Evolutionary conservation across 2,113 vertebrate genomes (phyloP).

Genomic region (Gallinago media): DNA sequence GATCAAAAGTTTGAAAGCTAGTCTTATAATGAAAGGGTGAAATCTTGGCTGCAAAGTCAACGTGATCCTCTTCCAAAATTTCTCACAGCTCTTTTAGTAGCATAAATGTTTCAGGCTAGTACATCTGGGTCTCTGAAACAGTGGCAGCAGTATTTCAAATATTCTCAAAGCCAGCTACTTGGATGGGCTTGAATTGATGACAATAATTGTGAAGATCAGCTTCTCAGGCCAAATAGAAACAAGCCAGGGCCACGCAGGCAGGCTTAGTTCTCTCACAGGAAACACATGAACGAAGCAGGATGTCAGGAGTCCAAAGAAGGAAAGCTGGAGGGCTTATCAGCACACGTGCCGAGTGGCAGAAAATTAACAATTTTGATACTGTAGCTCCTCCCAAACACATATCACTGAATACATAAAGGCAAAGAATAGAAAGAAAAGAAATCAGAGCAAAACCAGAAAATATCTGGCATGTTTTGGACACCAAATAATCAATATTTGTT

Average conservation of each 20-base stretch:
- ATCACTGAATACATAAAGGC: neutral
- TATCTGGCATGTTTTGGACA: neutral
- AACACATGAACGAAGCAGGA: neutral
- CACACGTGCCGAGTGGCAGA: neutral
- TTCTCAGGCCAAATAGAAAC: slow-evolving; percentile 34
- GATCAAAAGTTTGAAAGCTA: slow-evolving; percentile 40
- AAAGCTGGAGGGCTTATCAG: neutral
- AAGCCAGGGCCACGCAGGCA: neutral
- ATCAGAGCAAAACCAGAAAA: neutral
- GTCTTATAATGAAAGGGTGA: neutral
- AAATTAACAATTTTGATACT: slow-evolving; percentile 14
- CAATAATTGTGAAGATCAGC: slow-evolving; percentile 27
- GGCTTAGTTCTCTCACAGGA: slow-evolving; percentile 24
- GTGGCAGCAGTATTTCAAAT: slow-evolving; percentile 55
- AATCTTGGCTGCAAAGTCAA: slow-evolving; percentile 27
- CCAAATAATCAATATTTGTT: neutral
- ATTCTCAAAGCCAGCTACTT: slow-evolving; percentile 52
- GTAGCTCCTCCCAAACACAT: neutral
- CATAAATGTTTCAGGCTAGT: slow-evolving; percentile 34
- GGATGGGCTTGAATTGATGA: slow-evolving; percentile 45
- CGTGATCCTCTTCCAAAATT: slow-evolving; percentile 7
- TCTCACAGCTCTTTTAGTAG: slow-evolving; percentile 54
- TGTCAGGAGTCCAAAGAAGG: neutral
- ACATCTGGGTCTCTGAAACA: slow-evolving; percentile 52
- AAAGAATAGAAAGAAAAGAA: neutral